These are phyloP conservation scores for Diphyllodes magnificus DNA, from an alignment of 2,113 vertebrate genomes.

Conservation along the genomic window DNA sequence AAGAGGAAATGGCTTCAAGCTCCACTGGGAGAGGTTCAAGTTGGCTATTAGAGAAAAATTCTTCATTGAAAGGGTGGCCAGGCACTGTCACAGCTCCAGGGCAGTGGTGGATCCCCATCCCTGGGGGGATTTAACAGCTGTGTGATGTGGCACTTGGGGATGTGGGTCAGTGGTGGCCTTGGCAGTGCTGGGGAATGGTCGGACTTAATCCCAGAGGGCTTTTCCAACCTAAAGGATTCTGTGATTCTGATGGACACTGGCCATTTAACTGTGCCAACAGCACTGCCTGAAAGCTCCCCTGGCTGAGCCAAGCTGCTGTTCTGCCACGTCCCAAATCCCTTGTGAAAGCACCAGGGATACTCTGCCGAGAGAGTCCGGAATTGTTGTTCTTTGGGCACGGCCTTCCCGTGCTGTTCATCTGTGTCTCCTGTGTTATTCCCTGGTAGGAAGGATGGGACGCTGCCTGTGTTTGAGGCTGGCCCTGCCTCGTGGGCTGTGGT, in stretches of 20 bases:
- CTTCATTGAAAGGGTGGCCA: neutral
- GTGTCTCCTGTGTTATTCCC: neutral
- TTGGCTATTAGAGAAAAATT: neutral
- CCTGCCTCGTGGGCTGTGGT: rapidly evolving
- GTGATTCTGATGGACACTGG: neutral
- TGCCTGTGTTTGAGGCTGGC: neutral
- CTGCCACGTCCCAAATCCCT: neutral
- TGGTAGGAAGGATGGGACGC: neutral
- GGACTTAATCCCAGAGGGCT: neutral
- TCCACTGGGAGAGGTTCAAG: neutral
- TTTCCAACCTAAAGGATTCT: neutral
- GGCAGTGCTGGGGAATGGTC: neutral
- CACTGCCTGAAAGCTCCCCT: neutral
- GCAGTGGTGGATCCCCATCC: neutral
- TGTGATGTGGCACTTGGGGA: neutral
- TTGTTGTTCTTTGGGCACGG: rapidly evolving
- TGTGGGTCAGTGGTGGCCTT: neutral
- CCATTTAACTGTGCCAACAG: neutral
- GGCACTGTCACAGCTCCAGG: neutral
- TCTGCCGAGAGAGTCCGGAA: rapidly evolving
- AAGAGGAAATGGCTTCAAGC: neutral
- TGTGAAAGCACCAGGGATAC: neutral
- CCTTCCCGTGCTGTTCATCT: rapidly evolving
- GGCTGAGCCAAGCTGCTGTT: neutral
- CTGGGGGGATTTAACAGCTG: rapidly evolving